Evolutionary conservation across 2,888 invertebrate species (phyloP).

Genomic region (Endomychus coccineus): DNA sequence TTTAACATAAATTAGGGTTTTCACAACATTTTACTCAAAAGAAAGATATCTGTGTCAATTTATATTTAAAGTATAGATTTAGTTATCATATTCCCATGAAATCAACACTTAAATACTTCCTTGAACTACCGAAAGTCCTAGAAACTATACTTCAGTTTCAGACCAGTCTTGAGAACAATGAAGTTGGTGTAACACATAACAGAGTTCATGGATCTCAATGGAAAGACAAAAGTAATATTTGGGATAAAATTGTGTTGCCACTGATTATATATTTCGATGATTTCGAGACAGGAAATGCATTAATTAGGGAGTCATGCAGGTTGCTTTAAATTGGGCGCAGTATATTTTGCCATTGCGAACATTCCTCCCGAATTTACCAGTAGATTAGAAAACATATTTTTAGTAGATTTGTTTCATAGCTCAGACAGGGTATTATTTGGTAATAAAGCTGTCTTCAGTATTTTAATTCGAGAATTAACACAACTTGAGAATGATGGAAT

Average conservation of each 20-base stretch:
- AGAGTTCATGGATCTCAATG: constrained; percentile 6
- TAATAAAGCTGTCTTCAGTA: constrained; percentile 23
- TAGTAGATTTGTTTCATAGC: constrained; percentile 23
- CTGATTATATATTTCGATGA: constrained; percentile 23
- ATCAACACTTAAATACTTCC: too few species aligned
- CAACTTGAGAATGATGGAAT: constrained; percentile 5
- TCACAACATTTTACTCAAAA: too few species aligned
- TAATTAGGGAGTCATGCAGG: constrained; percentile 23
- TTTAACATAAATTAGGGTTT: too few species aligned
- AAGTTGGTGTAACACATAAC: constrained; percentile 4
- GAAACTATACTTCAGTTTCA: too few species aligned
- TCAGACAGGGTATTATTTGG: constrained; percentile 25
- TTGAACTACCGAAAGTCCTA: too few species aligned
- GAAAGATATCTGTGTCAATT: too few species aligned
- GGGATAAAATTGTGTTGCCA: constrained; percentile 14
- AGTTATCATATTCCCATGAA: too few species aligned
- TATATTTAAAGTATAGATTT: too few species aligned
- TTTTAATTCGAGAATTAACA: constrained; percentile 23
- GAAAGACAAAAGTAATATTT: neutral
- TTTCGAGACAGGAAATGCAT: constrained; percentile 22
- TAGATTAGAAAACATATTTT: constrained; percentile 21
- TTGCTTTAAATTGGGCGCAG: constrained; percentile 23
- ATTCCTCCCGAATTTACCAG: constrained; percentile 19
- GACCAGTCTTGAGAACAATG: too few species aligned
- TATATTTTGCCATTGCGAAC: constrained; percentile 20